Conservation (phyloP, 2,797 vertebrate species). For the Hapalemur alaotrensis region DNA sequence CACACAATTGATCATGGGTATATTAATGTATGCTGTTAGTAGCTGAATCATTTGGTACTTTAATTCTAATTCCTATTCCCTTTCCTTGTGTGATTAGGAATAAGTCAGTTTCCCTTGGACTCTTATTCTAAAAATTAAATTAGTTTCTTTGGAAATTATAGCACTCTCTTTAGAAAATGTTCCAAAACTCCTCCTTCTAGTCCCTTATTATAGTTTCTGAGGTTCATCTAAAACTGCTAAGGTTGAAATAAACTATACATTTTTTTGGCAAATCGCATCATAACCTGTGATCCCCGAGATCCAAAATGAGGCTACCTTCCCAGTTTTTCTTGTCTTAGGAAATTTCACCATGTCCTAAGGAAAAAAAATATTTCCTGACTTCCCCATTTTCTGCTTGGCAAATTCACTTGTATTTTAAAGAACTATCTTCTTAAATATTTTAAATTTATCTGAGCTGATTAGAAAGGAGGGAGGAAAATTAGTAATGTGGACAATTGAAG, state of each 20-base stretch:
- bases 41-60: neutral
- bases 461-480: neutral
- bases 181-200: neutral
- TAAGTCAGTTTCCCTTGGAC: neutral
- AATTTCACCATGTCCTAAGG: neutral
- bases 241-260: neutral
- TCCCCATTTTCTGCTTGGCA: neutral
- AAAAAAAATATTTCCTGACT: neutral
- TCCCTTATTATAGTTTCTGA: neutral
- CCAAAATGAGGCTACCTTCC: neutral
- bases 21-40: neutral
- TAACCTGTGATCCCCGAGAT: neutral
- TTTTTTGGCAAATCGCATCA: neutral
- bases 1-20: neutral
- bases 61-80: neutral
- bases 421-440: neutral
- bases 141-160: neutral
- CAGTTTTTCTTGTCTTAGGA: neutral
- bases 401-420: neutral
- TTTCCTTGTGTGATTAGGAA: neutral
- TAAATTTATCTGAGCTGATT: neutral
- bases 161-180: neutral
- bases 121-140: neutral
- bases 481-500: neutral
- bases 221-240: neutral